Evolutionary conservation across 2,113 vertebrate genomes (phyloP).

Genomic region (Echinops telfairi): DNA sequence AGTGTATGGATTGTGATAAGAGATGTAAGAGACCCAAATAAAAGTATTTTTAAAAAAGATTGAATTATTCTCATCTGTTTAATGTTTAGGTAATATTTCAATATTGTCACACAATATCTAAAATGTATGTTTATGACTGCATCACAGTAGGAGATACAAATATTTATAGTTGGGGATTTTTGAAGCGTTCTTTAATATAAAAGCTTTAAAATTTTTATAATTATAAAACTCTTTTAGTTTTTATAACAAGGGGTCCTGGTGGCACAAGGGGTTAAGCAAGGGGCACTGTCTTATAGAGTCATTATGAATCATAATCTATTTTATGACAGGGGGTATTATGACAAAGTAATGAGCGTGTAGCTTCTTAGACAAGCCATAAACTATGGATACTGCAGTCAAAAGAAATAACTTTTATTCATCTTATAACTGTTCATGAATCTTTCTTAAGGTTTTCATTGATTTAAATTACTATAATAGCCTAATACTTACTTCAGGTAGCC

Average conservation of each 20-base stretch:
- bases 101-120: background rate
- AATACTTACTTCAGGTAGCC: constrained; percentile 76
- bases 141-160: background rate
- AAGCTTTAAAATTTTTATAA: background rate
- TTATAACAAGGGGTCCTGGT: no score
- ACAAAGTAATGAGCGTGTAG: constrained; percentile 47
- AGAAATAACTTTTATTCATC: constrained; percentile 76
- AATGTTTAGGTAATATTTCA: background rate
- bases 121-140: background rate
- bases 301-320: no score
- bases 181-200: background rate
- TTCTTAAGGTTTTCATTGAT: constrained; percentile 80
- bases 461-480: constrained; percentile 76
- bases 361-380: constrained; percentile 65
- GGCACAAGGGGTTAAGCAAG: no score
- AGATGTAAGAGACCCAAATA: no score
- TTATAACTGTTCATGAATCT: constrained; percentile 73
- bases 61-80: background rate
- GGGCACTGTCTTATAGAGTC: no score
- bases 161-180: background rate
- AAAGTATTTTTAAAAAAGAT: no score
- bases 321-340: background rate
- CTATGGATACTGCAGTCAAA: constrained; percentile 55
- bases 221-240: no score
- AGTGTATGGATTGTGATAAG: no score